Conservation (phyloP, 2,797 vertebrate genomes). For the Oreortyx pictus region DNA sequence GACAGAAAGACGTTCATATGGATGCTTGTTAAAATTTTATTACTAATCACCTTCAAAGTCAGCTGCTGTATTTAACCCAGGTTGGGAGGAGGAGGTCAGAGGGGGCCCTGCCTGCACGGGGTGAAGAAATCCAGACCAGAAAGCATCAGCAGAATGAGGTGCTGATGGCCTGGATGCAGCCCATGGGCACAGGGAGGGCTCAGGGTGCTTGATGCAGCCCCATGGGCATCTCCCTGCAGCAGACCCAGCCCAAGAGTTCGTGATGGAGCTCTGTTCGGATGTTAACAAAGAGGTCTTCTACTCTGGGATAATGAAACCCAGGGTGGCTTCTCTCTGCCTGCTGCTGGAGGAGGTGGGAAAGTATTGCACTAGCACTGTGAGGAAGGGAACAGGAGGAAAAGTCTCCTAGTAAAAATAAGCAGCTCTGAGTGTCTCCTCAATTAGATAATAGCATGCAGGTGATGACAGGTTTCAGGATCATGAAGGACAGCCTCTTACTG, state of each 20-base stretch:
- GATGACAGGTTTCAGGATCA: neutral
- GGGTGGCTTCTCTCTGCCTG: neutral
- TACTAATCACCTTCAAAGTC: constrained; percentile 92
- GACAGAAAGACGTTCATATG: constrained; percentile 95
- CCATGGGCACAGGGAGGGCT: neutral
- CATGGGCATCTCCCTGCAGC: neutral
- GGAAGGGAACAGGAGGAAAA: neutral
- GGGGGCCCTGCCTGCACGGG: neutral
- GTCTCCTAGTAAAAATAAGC: neutral
- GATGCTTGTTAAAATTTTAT: constrained; percentile 98
- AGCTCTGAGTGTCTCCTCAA: neutral
- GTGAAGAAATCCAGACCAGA: constrained; percentile 55
- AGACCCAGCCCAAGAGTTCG: neutral
- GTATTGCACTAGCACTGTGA: neutral
- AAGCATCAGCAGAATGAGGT: neutral
- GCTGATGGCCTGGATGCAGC: neutral
- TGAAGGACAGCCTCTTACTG: neutral
- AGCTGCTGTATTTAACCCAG: constrained; percentile 75
- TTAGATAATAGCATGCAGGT: neutral
- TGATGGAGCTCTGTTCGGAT: neutral
- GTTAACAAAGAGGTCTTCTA: neutral
- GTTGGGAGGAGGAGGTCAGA: constrained; percentile 36
- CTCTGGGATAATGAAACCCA: neutral
- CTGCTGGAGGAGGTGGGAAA: neutral
- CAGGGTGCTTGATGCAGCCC: neutral